phyloP scores from a whole-genome alignment of 2,888 invertebrate genomes.

The Chorisops tibialis region DNA sequence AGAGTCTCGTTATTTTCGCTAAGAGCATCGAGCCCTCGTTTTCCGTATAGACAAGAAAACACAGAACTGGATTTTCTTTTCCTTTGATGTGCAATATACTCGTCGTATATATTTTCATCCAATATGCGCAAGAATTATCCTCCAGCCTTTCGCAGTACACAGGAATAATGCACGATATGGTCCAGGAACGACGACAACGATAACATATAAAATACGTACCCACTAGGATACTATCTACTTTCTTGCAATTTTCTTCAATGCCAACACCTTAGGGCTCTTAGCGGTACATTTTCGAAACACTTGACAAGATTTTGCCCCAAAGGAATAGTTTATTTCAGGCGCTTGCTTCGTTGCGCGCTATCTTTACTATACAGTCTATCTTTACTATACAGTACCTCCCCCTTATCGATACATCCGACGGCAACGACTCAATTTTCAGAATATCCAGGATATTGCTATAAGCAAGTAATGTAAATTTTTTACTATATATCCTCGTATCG shows the following conservation, averaged over 20 bases:
- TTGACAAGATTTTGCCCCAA: slow-evolving; percentile 14
- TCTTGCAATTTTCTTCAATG: background rate
- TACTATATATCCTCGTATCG: background rate
- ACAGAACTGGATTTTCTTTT: slow-evolving; percentile 5
- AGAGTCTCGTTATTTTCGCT: slow-evolving; percentile 9
- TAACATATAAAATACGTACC: background rate
- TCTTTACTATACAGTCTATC: too few relatives aligned
- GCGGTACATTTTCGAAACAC: slow-evolving; percentile 13
- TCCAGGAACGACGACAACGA: background rate
- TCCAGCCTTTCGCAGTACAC: background rate
- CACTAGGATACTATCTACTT: background rate
- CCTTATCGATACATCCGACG: too few relatives aligned
- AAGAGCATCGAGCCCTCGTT: background rate
- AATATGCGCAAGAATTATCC: background rate
- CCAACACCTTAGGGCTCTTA: background rate
- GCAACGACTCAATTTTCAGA: background rate
- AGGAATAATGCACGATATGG: background rate
- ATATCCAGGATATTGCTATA: background rate
- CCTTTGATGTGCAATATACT: background rate
- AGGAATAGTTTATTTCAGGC: slow-evolving; percentile 16
- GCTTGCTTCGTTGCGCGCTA: background rate
- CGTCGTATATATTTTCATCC: background rate
- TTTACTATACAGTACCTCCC: too few relatives aligned
- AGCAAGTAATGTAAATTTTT: slow-evolving; percentile 15
- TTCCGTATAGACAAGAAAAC: background rate